A percentile compares a stretch with the other conserved stretches of the same genome.
These are phyloP conservation scores for Lepus americanus DNA, from an alignment of 2,113 vertebrate genomes.

Conservation along the genomic window DNA sequence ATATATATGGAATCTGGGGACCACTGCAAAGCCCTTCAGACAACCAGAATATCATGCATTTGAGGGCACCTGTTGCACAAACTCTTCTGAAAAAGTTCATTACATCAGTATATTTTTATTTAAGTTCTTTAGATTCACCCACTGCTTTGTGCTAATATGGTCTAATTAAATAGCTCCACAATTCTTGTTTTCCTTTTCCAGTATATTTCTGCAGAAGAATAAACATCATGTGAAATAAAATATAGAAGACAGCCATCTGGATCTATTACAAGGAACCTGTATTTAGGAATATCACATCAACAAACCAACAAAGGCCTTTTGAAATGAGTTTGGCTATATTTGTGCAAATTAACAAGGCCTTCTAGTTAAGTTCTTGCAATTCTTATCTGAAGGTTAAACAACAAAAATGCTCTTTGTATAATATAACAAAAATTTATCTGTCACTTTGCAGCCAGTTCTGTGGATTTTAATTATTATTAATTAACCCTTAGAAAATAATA, in stretches of 20 bases:
- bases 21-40: not conserved
- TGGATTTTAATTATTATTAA: not conserved
- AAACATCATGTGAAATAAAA: constrained; percentile 46
- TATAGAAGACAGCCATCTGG: not conserved
- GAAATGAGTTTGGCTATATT: not conserved
- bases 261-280: constrained; percentile 29
- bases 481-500: constrained; percentile 39
- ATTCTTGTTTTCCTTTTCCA: not conserved
- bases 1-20: not conserved
- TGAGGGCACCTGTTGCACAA: not conserved
- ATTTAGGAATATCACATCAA: constrained; percentile 22
- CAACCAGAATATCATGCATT: not conserved
- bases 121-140: constrained; percentile 41
- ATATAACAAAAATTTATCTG: constrained; percentile 38
- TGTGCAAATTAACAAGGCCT: constrained; percentile 16
- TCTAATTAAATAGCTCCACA: constrained; percentile 57
- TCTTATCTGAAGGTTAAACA: constrained; percentile 3
- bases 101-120: not conserved
- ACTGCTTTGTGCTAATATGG: constrained; percentile 16
- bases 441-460: not conserved
- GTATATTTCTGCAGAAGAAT: constrained; percentile 52
- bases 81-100: constrained; percentile 16
- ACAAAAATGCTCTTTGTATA: constrained; percentile 37
- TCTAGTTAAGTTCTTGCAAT: constrained; percentile 55
- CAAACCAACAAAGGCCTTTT: constrained; percentile 30